These are phyloP conservation scores for Oplegnathus fasciatus DNA, from an alignment of 2,113 vertebrate species.

Conservation along the genomic window DNA sequence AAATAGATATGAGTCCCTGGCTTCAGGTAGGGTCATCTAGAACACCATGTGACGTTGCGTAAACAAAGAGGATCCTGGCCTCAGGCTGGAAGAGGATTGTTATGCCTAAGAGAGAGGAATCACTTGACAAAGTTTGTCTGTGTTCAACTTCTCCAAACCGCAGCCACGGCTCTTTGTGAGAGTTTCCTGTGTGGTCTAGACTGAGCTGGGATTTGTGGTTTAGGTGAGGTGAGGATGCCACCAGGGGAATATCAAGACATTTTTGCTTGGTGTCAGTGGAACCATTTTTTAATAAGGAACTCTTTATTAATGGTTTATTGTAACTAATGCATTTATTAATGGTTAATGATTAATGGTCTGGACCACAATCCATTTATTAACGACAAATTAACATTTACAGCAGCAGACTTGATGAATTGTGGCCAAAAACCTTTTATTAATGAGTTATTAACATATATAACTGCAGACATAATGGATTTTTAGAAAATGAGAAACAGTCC, in stretches of 20 bases:
- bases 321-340: not conserved
- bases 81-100: slow-evolving; percentile 56
- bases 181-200: slow-evolving; percentile 62
- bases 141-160: slow-evolving; percentile 55
- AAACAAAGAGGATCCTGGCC: slow-evolving; percentile 71
- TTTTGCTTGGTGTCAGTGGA: not conserved
- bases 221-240: slow-evolving; percentile 36
- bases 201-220: slow-evolving; percentile 67
- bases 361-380: slow-evolving; percentile 29
- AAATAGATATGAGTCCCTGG: slow-evolving; percentile 65
- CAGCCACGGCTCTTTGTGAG: slow-evolving; percentile 53
- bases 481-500: slow-evolving; percentile 25
- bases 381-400: slow-evolving; percentile 18
- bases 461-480: slow-evolving; percentile 17
- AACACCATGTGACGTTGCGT: slow-evolving; percentile 47
- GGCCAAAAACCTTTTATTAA: slow-evolving; percentile 21
- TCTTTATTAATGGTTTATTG: not conserved
- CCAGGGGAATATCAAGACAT: not conserved
- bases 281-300: not conserved
- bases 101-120: slow-evolving; percentile 26
- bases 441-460: slow-evolving; percentile 27
- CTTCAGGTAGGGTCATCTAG: slow-evolving; percentile 70
- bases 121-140: slow-evolving; percentile 70
- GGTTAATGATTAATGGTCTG: slow-evolving; percentile 12
- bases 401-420: slow-evolving; percentile 25